Percentiles rank a stretch among this genome's conserved stretches.
phyloP scores from a whole-genome alignment of 2,888 invertebrate genomes.

The Leucophora obtusa region DNA sequence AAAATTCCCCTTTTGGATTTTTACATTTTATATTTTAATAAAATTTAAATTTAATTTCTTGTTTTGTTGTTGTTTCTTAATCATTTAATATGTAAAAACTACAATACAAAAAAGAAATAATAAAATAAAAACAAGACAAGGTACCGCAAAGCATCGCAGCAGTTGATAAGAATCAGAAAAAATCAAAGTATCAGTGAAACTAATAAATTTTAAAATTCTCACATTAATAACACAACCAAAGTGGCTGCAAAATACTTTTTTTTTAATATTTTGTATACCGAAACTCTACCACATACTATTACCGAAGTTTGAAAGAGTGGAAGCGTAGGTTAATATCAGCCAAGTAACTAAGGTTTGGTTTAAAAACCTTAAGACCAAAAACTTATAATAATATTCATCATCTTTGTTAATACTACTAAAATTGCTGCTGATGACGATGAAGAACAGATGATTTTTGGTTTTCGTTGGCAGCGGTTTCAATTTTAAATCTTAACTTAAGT shows the following conservation, averaged over 20 bases:
- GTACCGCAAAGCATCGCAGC: slow-evolving; percentile 48
- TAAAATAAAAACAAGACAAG: slow-evolving; percentile 48
- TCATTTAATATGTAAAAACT: slow-evolving; percentile 33
- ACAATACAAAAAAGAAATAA: slow-evolving; percentile 18
- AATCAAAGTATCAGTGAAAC: slow-evolving; percentile 66
- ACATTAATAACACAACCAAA: slow-evolving; percentile 71
- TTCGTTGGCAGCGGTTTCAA: background rate
- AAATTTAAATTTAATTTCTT: slow-evolving; percentile 58
- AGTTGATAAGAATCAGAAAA: slow-evolving; percentile 62
- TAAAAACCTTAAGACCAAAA: background rate
- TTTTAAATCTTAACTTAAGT: slow-evolving; percentile 11
- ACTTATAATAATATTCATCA: background rate
- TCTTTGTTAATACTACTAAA: slow-evolving; percentile 18
- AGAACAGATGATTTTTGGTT: slow-evolving; percentile 28
- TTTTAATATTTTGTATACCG: slow-evolving; percentile 13
- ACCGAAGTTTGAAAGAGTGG: background rate
- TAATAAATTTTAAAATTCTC: slow-evolving; percentile 74
- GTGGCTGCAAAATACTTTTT: slow-evolving; percentile 57
- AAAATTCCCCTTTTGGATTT: slow-evolving; percentile 4
- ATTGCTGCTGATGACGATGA: slow-evolving; percentile 1
- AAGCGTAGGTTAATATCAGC: background rate
- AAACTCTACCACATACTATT: background rate
- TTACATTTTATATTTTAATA: slow-evolving; percentile 56
- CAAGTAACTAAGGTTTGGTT: slow-evolving; percentile 30
- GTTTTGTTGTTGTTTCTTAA: slow-evolving; percentile 47